Evolutionary conservation across 2,113 vertebrate genomes (phyloP), one percentile per base, ranked within the genome.

Genomic region (Mellivora capensis): DNA sequence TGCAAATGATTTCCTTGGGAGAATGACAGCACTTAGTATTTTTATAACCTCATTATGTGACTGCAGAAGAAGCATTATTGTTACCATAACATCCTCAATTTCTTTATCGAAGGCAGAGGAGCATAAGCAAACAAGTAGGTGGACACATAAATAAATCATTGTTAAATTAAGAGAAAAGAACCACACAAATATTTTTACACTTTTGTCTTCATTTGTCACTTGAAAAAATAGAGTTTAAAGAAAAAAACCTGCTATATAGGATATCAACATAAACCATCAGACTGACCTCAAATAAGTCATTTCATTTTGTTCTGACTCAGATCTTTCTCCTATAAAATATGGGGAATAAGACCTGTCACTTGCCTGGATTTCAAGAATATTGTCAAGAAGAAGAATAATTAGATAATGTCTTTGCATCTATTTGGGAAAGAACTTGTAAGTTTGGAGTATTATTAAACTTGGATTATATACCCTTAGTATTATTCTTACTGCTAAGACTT

Each of bases 271-370:
- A 61, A 93, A 89, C 64, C 9, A 27, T 72, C 69, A 67, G 49
- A 80, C 44, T 97, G 83, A 96, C 74, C 87, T 96, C 90, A 96
- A 96, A 15, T 91, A 84, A 88, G 62, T 82, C 69, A 85, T 90
- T 93, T 87, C 10, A 44, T 88, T 97, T 96, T 76, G 13, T 20
- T 87, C 37, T 59, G 93, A 88, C 12, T 83, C 57, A 77, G 82
- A 42, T 89, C 23, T 82, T 90, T 31, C 83, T 90, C 69, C 83
- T 84, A 54, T 96, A 84, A 97, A 96, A 94, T 94, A 77, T 54
- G 59, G 82, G 57, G 39, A 93, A 90, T 59, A 71, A 80, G 25
- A 93, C 20, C 6, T 59, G 34, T 59, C 37, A 76, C 21, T 86
- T 76, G 25, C 79, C 57, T 91, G 44, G 42, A 91, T 90, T 95